These are phyloP conservation scores for Theropithecus gelada DNA, from an alignment of 2,113 vertebrate genomes.

Conservation along the genomic window DNA sequence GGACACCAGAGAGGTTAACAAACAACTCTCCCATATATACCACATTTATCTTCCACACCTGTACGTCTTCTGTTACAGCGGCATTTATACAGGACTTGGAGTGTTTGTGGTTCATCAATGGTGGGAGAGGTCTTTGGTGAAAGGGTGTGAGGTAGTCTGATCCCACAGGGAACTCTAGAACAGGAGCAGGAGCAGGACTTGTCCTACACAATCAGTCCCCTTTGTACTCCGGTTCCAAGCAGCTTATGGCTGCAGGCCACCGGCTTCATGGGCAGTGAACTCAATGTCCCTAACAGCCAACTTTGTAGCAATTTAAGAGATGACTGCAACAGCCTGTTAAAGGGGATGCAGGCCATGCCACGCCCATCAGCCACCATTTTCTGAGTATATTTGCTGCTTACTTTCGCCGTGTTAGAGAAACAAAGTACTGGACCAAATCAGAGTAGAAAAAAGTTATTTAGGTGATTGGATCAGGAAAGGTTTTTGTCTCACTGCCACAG, in stretches of 20 bases:
- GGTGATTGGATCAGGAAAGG: not conserved
- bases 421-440: not conserved
- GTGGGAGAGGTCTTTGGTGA: not conserved
- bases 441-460: not conserved
- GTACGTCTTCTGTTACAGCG: not conserved
- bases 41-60: not conserved
- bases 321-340: no score
- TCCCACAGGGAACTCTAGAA: not conserved
- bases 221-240: not conserved
- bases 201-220: not conserved
- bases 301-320: not conserved
- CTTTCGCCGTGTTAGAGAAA: not conserved
- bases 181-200: not conserved
- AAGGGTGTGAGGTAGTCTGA: not conserved
- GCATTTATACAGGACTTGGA: not conserved
- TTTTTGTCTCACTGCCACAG: not conserved
- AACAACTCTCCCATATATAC: not conserved
- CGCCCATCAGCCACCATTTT: not conserved
- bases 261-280: not conserved
- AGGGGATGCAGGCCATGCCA: rapidly evolving
- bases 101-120: not conserved
- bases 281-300: not conserved
- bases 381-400: not conserved
- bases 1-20: not conserved
- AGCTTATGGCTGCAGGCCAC: not conserved